phyloP scores from a whole-genome alignment of 1,140 invertebrate genomes.

The Carposina sasakii region DNA sequence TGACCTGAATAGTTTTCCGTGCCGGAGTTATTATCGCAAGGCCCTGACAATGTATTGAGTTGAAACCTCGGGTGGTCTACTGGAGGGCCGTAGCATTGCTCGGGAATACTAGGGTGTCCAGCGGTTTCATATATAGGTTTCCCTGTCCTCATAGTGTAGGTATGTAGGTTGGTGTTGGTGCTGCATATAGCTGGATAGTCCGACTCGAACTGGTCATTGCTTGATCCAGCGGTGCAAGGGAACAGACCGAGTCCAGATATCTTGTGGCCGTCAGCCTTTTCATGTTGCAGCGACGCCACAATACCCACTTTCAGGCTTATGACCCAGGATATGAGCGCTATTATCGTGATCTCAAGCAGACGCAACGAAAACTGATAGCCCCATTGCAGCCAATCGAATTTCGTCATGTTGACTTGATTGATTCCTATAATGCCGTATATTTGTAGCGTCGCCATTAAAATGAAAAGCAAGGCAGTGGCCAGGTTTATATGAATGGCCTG shows the following conservation, averaged over 20 bases:
- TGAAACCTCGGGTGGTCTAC: conserved; percentile 64
- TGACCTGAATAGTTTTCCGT: conserved; percentile 71
- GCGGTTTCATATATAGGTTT: conserved; percentile 83
- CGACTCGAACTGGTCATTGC: conserved; percentile 83
- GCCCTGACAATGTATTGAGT: conserved; percentile 55
- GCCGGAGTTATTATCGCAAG: conserved; percentile 73
- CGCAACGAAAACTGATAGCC: conserved; percentile 89
- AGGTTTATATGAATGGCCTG: conserved; percentile 90
- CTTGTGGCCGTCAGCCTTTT: conserved; percentile 74
- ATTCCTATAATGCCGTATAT: conserved; percentile 88
- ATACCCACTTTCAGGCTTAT: conserved; percentile 78
- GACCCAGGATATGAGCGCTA: conserved; percentile 87
- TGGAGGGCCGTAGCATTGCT: conserved; percentile 55
- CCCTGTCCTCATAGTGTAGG: conserved; percentile 84
- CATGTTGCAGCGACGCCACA: conserved; percentile 69
- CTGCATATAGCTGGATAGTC: conserved; percentile 89
- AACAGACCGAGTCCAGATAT: conserved; percentile 83
- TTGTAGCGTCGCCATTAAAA: conserved; percentile 85
- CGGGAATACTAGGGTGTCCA: conserved; percentile 67
- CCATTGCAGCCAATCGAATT: conserved; percentile 89
- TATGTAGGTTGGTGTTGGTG: conserved; percentile 87
- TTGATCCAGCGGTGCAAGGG: conserved; percentile 83
- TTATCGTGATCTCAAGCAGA: conserved; percentile 87
- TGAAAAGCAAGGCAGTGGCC: conserved; percentile 86
- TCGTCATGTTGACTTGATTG: conserved; percentile 71